A percentile compares a stretch with the other conserved stretches of the same genome.
Conservation (phyloP, 2,797 vertebrate genomes). For the Platyrinchus mystaceus region DNA sequence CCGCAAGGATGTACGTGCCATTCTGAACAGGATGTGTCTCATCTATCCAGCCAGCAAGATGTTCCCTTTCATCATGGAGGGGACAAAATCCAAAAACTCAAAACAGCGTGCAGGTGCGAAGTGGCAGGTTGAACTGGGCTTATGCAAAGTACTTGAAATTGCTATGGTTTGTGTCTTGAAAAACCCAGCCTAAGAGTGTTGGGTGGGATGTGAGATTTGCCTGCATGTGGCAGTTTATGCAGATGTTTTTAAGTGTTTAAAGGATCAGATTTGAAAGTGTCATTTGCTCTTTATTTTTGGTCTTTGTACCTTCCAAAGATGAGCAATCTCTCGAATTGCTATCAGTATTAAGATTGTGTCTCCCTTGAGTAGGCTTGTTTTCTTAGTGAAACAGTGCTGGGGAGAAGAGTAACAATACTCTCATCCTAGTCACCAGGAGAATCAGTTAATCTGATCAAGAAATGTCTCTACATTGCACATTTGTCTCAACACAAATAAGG, state of each 20-base stretch:
- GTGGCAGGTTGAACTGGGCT: neutral
- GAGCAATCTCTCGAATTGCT: neutral
- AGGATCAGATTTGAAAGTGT: neutral
- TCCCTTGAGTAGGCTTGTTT: neutral
- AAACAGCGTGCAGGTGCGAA: constrained; percentile 92
- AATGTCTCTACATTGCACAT: neutral
- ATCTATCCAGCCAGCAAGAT: constrained; percentile 96
- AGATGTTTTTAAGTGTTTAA: neutral
- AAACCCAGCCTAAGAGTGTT: neutral
- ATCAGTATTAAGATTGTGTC: neutral
- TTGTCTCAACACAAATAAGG: neutral
- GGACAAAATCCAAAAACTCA: constrained; percentile 97
- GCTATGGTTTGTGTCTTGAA: neutral
- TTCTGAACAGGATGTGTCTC: constrained; percentile 91
- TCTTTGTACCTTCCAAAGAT: neutral
- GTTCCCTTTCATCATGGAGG: constrained; percentile 97
- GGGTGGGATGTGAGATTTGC: neutral
- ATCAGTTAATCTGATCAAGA: neutral
- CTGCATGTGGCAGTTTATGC: neutral
- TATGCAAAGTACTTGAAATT: neutral
- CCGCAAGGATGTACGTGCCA: constrained; percentile 93
- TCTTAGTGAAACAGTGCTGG: neutral
- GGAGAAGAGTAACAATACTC: neutral
- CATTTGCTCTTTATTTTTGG: neutral
- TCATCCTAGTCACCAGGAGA: neutral